phyloP scores from a whole-genome alignment of 2,888 invertebrate species.

The Tiliacea aurago region DNA sequence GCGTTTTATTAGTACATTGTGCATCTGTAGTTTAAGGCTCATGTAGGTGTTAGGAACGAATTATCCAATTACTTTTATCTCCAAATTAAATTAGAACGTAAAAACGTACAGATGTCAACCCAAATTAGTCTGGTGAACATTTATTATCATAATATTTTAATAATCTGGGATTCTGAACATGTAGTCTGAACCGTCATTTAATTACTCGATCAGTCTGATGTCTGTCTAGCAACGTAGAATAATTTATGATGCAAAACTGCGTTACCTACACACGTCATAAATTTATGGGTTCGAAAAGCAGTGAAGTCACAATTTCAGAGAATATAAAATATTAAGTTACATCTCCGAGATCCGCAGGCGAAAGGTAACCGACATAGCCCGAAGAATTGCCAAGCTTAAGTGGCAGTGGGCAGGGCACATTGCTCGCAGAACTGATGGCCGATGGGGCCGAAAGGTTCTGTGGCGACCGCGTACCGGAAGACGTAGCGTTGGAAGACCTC shows the following conservation, averaged over 20 bases:
- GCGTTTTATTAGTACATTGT: neutral
- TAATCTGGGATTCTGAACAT: constrained; percentile 32
- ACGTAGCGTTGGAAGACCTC: too few species aligned
- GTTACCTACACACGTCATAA: neutral
- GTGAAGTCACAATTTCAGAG: neutral
- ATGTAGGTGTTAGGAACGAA: neutral
- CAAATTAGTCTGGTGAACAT: constrained; percentile 21
- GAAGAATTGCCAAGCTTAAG: too few species aligned
- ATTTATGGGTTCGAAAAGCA: neutral
- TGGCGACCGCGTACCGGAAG: too few species aligned
- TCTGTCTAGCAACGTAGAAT: constrained; percentile 22
- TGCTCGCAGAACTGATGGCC: too few species aligned
- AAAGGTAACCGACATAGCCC: too few species aligned
- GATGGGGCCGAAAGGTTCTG: too few species aligned
- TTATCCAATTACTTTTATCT: neutral
- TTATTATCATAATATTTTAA: constrained; percentile 23
- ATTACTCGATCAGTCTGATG: constrained; percentile 33
- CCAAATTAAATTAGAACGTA: constrained; percentile 7
- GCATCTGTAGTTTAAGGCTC: neutral
- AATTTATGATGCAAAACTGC: constrained; percentile 7
- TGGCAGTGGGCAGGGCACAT: too few species aligned
- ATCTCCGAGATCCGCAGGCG: too few species aligned
- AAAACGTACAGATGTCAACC: constrained; percentile 9
- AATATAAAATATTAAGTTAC: neutral
- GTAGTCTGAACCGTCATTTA: constrained; percentile 20